phyloP scores from a whole-genome alignment of 2,113 vertebrate species.

The Nycticebus coucang region DNA sequence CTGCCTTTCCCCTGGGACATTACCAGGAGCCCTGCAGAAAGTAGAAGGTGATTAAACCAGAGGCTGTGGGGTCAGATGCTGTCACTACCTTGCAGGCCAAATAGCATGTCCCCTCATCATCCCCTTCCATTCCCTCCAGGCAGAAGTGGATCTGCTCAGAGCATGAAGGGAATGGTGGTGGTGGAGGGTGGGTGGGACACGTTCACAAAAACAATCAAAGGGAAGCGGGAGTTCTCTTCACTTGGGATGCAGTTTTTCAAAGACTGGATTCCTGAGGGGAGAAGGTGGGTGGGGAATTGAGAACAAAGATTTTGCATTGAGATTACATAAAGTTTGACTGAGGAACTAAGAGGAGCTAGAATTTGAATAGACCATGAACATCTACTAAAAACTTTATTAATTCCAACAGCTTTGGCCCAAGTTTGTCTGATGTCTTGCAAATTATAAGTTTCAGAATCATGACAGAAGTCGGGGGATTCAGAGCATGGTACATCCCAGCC shows the following conservation, averaged over 20 bases:
- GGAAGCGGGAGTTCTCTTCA: background rate
- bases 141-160: background rate
- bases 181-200: fast-evolving
- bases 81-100: background rate
- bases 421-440: background rate
- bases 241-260: background rate
- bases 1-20: background rate
- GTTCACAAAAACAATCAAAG: background rate
- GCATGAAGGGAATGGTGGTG: background rate
- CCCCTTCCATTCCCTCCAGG: background rate
- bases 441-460: background rate
- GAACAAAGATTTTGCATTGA: background rate
- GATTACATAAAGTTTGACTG: background rate
- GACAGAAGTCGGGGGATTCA: background rate
- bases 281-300: background rate
- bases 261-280: background rate
- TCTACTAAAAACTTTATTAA: background rate
- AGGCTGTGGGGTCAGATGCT: background rate
- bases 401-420: background rate
- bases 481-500: too few species aligned
- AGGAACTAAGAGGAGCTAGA: background rate
- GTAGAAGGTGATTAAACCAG: background rate
- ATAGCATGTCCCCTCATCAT: background rate
- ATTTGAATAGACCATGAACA: background rate
- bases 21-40: background rate